phyloP scores from a whole-genome alignment of 2,797 vertebrate species.

The Florisuga fusca region DNA sequence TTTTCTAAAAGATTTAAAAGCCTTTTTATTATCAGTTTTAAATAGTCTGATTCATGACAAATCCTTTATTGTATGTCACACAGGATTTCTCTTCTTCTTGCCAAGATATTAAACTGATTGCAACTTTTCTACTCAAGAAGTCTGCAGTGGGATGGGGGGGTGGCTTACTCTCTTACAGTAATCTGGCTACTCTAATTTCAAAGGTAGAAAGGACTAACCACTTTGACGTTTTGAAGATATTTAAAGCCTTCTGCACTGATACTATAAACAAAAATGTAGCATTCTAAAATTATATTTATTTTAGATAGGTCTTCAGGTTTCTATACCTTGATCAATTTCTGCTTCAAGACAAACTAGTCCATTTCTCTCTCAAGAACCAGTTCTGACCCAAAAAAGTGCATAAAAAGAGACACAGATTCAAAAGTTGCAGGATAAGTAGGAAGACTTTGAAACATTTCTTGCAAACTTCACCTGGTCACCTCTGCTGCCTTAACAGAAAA shows the following conservation, averaged over 20 bases:
- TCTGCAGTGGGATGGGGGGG: fast-evolving
- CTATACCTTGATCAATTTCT: not conserved
- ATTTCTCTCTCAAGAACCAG: not conserved
- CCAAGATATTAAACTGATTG: not conserved
- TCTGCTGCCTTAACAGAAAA: not conserved
- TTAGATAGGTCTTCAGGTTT: not conserved
- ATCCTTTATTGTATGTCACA: conserved; percentile 21
- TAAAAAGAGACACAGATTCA: not conserved
- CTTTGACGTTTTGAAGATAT: not conserved
- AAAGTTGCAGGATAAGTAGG: not conserved
- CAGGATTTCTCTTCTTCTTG: not conserved
- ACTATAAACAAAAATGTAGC: not conserved
- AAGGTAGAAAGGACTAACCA: not conserved
- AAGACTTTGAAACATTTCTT: not conserved
- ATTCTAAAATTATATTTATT: not conserved
- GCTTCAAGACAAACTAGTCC: not conserved
- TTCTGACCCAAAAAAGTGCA: not conserved
- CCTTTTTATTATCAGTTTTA: conserved; percentile 34
- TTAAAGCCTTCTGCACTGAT: not conserved
- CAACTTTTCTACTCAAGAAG: not conserved
- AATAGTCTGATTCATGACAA: conserved; percentile 43
- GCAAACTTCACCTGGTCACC: not conserved
- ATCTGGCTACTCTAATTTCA: not conserved
- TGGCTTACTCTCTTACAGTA: not conserved
- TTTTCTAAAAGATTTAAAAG: conserved; percentile 42